Percentiles rank a stretch among this genome's conserved stretches.
Conservation (phyloP, 2,113 vertebrate species). For the Crotophaga sulcirostris region DNA sequence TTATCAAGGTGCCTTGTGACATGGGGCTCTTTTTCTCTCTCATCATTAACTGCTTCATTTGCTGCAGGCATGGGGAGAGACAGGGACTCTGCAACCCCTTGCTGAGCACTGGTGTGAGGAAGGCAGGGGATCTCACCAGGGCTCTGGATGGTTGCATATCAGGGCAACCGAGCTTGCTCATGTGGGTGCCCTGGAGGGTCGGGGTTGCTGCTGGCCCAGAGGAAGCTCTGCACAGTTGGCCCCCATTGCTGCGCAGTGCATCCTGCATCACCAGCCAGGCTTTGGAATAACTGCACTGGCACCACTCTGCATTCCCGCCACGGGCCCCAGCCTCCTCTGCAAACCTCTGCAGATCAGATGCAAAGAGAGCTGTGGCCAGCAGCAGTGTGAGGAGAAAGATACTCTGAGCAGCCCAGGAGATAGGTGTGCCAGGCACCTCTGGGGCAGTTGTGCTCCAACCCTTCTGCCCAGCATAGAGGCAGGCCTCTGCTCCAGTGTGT, state of each 20-base stretch:
- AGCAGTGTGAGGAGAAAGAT: background rate
- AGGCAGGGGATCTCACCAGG: background rate
- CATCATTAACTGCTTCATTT: background rate
- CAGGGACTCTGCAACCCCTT: background rate
- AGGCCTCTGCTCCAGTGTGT: background rate
- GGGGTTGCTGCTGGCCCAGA: background rate
- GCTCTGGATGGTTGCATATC: background rate
- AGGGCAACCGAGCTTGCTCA: background rate
- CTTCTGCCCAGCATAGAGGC: too few relatives aligned
- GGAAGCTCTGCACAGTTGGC: background rate
- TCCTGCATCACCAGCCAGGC: background rate
- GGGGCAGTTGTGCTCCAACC: background rate
- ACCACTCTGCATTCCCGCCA: background rate
- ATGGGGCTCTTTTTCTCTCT: background rate
- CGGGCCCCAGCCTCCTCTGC: background rate
- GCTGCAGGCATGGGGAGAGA: background rate
- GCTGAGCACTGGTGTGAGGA: rapidly evolving
- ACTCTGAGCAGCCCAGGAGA: background rate
- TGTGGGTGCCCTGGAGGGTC: rapidly evolving
- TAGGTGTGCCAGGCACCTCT: background rate
- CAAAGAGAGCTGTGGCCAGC: background rate
- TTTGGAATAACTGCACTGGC: rapidly evolving
- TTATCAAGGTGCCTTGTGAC: background rate
- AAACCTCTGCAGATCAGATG: background rate
- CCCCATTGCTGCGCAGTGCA: background rate